A percentile compares a stretch with the other conserved stretches of the same genome.
These are phyloP conservation scores for Antigone vipio DNA, from an alignment of 2,113 vertebrate species.

Conservation along the genomic window DNA sequence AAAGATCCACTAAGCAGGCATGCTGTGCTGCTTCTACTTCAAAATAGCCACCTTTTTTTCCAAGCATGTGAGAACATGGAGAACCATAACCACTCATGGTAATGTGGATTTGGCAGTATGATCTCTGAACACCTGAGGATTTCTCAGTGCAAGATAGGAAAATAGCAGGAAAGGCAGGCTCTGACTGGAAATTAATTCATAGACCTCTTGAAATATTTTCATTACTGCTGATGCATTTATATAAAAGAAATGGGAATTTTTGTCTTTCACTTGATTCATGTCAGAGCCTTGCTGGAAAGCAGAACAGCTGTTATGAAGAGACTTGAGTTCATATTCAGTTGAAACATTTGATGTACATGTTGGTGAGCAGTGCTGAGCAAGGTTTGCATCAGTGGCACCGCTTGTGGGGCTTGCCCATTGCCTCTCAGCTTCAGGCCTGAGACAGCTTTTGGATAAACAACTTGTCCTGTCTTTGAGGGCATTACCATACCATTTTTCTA, in stretches of 20 bases:
- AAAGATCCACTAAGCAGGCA: neutral
- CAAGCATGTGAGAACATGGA: neutral
- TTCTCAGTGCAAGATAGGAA: neutral
- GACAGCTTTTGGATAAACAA: neutral
- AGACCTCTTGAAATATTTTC: neutral
- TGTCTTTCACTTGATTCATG: neutral
- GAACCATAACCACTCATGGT: neutral
- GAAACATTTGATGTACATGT: neutral
- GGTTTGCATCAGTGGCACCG: neutral
- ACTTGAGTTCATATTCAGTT: neutral
- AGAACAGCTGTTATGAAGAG: neutral
- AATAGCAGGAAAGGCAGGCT: neutral
- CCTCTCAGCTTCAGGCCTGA: neutral
- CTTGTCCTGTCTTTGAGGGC: neutral
- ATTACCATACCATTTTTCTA: neutral
- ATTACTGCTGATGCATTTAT: neutral
- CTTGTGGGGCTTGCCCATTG: fast-evolving
- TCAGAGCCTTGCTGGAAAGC: constrained; percentile 5
- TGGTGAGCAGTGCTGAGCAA: neutral
- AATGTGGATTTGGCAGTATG: neutral
- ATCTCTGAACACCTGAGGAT: neutral
- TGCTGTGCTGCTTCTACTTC: neutral
- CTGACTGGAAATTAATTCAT: neutral
- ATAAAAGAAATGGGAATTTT: neutral
- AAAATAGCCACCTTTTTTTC: neutral